Evolutionary conservation across 2,888 invertebrate species (phyloP), one percentile per base, ranked within the genome.

Genomic region (Keiferia lycopersicella): DNA sequence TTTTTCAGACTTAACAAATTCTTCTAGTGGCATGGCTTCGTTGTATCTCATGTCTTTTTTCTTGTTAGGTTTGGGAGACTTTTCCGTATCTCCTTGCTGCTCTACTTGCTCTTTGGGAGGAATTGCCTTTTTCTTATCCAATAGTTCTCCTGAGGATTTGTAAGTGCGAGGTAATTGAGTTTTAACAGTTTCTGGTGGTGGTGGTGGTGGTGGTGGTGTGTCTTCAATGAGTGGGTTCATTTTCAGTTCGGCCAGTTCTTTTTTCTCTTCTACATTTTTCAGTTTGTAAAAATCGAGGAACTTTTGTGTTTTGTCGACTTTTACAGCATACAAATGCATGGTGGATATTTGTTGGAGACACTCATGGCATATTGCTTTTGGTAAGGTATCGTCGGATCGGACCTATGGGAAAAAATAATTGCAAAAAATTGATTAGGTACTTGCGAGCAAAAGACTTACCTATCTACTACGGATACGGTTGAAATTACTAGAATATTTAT

Each of bases 311-410:
- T 86, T 91, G 51, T 89, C 90, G 1, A 91, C 90, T 81, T 91
- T 89, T 7, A 91, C 84, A 8, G 86, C 65, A 66, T 90, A 91
- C 10, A 89, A 74, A 68, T 91, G 82, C 67, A 89, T 74, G 14
- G 78, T 73, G 22, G 82, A 75, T n/a, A 91, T 80, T 78, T 91
- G 90, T 71, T 88, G 88, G 39, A 91, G 76, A 67, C 91, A 91
- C 59, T 91, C 91, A 74, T 91, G 91, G 73, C 91, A 91, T 77
- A 91, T 91, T 71, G 91, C 91, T 79, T 91, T 91, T 26, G 91
- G 91, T 22, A 91, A 83, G 61, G 70, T 80, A 70, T 91, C 91
- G 66, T 91, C 90, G 63, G 83, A 72, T 50, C 86, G 84, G 61
- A 91, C 80, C 91, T 91, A 77, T 6, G 10, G 34, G 68, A 73